Evolutionary conservation across 2,888 invertebrate genomes (phyloP), one percentile per base, ranked within the genome.

Genomic region (Microctonus aethiopoides): DNA sequence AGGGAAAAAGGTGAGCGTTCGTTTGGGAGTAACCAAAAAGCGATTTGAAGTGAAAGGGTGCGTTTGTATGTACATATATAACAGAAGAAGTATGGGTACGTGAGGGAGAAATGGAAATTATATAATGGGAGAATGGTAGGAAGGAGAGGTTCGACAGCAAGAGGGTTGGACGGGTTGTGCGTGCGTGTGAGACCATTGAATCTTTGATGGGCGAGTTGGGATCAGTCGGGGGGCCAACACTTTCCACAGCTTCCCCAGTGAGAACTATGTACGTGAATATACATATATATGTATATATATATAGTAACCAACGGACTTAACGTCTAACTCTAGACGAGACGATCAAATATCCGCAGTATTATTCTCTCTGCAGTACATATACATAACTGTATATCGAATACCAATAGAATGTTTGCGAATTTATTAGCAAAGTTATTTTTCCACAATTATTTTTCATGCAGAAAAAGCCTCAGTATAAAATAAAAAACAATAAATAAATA

Each of bases 181-280:
- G 71, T 79, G 80, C 83, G 84, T 81, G 84, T 75, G 79, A 81
- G 79, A 79, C 72, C 77, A 72, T 76, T 84, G 84, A 84, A 84
- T 84, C 83, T 84, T 84, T 84, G 82, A 84, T 84, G 81, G 75
- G 72, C 70, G 75, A 79, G 79, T 75, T 78, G 75, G 79, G 77
- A 74, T 74, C 76, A 75, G 68, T 73, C 71, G 61, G 26, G 39
- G 46, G 63, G 64, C 72, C 77, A 72, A 74, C 76, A 79, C 78
- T 78, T 62, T 69, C 71, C 67, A 52, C 57, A 61, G 66, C 76
- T 77, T 71, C 76, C 74, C 67, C 70, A 64, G 70, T 70, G 68
- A 68, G 64, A 54, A 73, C 56, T 66, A 26, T 56, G 39, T 46
- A 46, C 22, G 34, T 39, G 32, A n/a, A 71, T 36, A 36, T 9